These are phyloP conservation scores for Sphyrna mokarran DNA, from an alignment of 2,113 vertebrate genomes.

Conservation along the genomic window DNA sequence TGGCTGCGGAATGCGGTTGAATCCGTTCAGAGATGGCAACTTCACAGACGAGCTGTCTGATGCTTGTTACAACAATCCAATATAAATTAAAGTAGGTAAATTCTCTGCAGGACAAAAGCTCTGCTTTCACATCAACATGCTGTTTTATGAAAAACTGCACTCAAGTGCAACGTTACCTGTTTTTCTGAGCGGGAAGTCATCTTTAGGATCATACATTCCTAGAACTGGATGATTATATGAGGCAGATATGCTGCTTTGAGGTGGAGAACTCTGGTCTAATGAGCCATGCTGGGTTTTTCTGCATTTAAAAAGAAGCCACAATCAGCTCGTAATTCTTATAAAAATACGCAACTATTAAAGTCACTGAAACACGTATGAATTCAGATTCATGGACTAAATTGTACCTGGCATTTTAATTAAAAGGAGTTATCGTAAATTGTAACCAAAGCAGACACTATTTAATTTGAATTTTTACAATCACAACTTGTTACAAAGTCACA, in stretches of 20 bases:
- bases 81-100: neutral
- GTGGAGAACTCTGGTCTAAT: constrained; percentile 93
- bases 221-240: constrained; percentile 84
- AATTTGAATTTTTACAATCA: neutral
- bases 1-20: neutral
- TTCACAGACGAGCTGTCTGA: too few relatives aligned
- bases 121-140: neutral
- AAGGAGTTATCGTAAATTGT: neutral
- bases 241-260: constrained; percentile 75
- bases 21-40: neutral
- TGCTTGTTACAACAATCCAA: neutral
- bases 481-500: neutral
- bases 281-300: constrained; percentile 98
- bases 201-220: constrained; percentile 89
- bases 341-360: neutral
- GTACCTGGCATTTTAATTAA: neutral
- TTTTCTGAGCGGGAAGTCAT: constrained; percentile 95
- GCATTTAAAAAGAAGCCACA: constrained; percentile 39
- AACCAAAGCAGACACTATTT: neutral
- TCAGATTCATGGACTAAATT: neutral
- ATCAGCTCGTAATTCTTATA: constrained; percentile 15
- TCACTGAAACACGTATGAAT: neutral
- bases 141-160: constrained; percentile 6
- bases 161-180: constrained; percentile 64
- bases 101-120: neutral